Percentiles rank a stretch among this genome's conserved stretches.
Evolutionary conservation across 2,888 invertebrate species (phyloP).

Genomic region (Schizotus pectinicornis): DNA sequence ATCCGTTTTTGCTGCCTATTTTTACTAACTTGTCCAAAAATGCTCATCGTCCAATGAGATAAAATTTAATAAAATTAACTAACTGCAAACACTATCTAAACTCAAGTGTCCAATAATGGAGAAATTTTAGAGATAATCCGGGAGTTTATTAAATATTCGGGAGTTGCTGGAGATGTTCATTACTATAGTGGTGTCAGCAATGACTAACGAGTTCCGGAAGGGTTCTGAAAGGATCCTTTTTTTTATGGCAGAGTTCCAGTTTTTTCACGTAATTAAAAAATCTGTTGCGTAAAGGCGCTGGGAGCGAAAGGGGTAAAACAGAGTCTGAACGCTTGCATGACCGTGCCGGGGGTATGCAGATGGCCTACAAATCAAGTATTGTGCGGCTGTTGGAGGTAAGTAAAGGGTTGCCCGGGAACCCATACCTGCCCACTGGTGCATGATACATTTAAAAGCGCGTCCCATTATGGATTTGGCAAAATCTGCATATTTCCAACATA

Average conservation of each 20-base stretch:
- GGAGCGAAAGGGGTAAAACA: constrained; percentile 12
- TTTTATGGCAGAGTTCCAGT: constrained; percentile 2
- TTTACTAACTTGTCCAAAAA: too few species aligned
- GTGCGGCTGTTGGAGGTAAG: constrained; percentile 40
- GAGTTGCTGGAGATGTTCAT: too few species aligned
- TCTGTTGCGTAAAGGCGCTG: not conserved
- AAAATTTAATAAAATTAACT: too few species aligned
- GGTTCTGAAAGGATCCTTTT: constrained; percentile 28
- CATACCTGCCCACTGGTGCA: constrained; percentile 56
- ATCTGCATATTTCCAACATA: constrained; percentile 54
- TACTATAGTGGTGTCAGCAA: too few species aligned
- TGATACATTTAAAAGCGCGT: constrained; percentile 52
- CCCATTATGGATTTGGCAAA: constrained; percentile 51
- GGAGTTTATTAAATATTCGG: too few species aligned
- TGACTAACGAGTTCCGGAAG: too few species aligned
- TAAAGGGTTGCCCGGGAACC: constrained; percentile 49
- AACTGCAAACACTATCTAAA: too few species aligned
- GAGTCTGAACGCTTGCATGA: not conserved
- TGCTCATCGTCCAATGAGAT: too few species aligned
- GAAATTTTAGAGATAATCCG: too few species aligned
- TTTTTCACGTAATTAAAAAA: constrained; percentile 21
- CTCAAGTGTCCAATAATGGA: too few species aligned
- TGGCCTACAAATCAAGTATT: constrained; percentile 57
- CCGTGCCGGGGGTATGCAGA: constrained; percentile 43
- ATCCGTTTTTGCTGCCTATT: too few species aligned